Evolutionary conservation across 92 coral and sea anemone species (phyloP).

Genomic region (Galaxea fascicularis): DNA sequence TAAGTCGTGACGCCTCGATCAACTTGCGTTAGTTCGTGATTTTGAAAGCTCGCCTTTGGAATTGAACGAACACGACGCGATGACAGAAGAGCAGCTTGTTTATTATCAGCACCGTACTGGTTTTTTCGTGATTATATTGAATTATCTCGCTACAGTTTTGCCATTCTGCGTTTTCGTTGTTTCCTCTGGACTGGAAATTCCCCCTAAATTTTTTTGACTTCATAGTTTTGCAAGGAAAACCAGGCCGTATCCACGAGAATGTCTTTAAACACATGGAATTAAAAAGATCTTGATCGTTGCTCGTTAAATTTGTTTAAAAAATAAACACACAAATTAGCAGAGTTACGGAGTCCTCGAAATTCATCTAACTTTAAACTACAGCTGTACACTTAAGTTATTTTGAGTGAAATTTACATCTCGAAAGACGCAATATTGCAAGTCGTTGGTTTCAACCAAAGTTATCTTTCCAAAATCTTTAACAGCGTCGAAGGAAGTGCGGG

Average conservation of each 20-base stretch:
- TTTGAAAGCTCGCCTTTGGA: background rate
- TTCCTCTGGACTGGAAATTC: slow-evolving; percentile 6
- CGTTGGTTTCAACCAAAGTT: background rate
- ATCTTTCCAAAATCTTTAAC: slow-evolving; percentile 30
- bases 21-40: background rate
- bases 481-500: slow-evolving; percentile 21
- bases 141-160: slow-evolving; percentile 5
- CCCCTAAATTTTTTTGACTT: background rate
- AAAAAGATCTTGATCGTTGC: background rate
- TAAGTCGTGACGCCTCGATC: slow-evolving; percentile 1
- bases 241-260: background rate
- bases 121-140: background rate
- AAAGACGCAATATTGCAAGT: background rate
- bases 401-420: background rate
- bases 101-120: background rate
- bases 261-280: background rate
- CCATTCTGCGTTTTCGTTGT: background rate
- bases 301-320: slow-evolving; percentile 17
- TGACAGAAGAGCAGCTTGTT: background rate
- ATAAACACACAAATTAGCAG: slow-evolving; percentile 24
- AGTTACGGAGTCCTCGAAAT: slow-evolving; percentile 1
- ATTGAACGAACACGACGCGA: slow-evolving; percentile 14
- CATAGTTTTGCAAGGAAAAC: slow-evolving; percentile 9
- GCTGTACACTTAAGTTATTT: too few species aligned
- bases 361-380: slow-evolving; percentile 28